A percentile compares a stretch with the other conserved stretches of the same genome.
Evolutionary conservation across 2,113 vertebrate genomes (phyloP).

Genomic region (Emydocephalus ijimae): DNA sequence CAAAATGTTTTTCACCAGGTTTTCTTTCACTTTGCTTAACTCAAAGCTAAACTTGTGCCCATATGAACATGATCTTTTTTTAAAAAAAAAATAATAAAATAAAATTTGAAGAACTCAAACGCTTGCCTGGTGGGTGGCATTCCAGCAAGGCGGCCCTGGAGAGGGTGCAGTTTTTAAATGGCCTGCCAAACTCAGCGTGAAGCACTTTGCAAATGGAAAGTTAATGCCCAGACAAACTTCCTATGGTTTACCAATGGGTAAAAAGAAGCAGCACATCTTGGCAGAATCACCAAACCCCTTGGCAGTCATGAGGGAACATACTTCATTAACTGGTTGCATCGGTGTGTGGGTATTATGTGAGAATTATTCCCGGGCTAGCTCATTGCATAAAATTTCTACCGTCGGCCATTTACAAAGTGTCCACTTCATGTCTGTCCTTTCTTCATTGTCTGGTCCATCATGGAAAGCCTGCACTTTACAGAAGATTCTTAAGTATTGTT

Average conservation of each 20-base stretch:
- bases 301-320: background rate
- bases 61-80: background rate
- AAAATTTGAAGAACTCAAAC: slow-evolving; percentile 16
- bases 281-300: background rate
- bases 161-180: slow-evolving; percentile 25
- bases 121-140: slow-evolving; percentile 47
- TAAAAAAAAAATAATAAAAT: background rate
- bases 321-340: fast-evolving
- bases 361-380: background rate
- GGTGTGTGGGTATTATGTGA: background rate
- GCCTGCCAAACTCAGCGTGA: background rate
- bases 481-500: background rate
- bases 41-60: slow-evolving; percentile 23
- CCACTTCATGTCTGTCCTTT: background rate
- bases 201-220: background rate
- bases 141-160: fast-evolving
- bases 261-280: background rate
- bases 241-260: background rate
- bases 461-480: background rate
- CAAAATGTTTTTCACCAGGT: slow-evolving; percentile 43
- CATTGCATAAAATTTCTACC: background rate
- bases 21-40: slow-evolving; percentile 42
- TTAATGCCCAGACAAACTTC: background rate
- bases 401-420: background rate
- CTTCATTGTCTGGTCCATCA: background rate